Conservation (phyloP, 2,797 vertebrate genomes). For the Pangasius larnaudii region DNA sequence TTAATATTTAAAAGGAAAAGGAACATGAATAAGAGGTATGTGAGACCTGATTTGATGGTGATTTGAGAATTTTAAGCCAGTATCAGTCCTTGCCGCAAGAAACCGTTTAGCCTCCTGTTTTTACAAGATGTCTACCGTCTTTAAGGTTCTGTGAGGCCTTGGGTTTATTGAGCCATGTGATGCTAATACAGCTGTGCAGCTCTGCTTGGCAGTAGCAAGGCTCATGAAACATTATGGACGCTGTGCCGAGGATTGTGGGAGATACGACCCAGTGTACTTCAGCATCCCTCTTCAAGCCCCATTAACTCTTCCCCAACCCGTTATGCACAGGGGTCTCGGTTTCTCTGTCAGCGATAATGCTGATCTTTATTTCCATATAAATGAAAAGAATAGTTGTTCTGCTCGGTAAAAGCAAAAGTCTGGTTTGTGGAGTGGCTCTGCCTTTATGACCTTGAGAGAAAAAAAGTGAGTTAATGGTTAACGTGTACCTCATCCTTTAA, state of each 20-base stretch:
- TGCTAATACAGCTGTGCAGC: slow-evolving; percentile 3
- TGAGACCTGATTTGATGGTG: background rate
- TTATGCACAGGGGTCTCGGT: slow-evolving; percentile 53
- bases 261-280: slow-evolving; percentile 41
- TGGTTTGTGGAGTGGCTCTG: slow-evolving; percentile 42
- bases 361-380: slow-evolving; percentile 66
- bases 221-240: slow-evolving; percentile 74
- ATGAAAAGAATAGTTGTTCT: slow-evolving; percentile 55
- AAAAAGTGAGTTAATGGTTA: slow-evolving; percentile 32
- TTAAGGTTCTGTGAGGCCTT: slow-evolving; percentile 58
- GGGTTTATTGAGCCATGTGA: slow-evolving; percentile 59
- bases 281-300: slow-evolving; percentile 67
- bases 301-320: slow-evolving; percentile 69
- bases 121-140: slow-evolving; percentile 48
- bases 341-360: slow-evolving; percentile 58
- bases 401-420: slow-evolving; percentile 49
- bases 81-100: slow-evolving; percentile 56
- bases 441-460: slow-evolving; percentile 24
- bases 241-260: slow-evolving; percentile 45
- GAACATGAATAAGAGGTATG: background rate
- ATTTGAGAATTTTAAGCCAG: background rate
- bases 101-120: slow-evolving; percentile 66
- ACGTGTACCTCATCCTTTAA: slow-evolving; percentile 30
- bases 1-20: background rate
- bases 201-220: slow-evolving; percentile 60